phyloP scores from a whole-genome alignment of 2,797 vertebrate species.

The Anas bahamensis region DNA sequence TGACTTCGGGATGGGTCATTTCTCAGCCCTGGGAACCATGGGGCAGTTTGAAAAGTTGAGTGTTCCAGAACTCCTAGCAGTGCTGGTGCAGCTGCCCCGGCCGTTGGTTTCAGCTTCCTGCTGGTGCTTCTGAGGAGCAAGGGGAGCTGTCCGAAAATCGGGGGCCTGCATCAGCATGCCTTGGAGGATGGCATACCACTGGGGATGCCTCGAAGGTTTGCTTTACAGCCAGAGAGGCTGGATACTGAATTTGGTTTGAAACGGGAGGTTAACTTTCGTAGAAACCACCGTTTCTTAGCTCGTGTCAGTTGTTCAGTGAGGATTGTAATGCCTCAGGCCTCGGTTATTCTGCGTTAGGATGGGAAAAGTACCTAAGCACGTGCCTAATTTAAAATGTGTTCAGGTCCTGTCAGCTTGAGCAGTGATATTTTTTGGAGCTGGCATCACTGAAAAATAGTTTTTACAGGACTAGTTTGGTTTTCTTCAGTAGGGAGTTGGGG shows the following conservation, averaged over 20 bases:
- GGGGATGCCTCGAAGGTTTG: not conserved
- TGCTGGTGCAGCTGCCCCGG: not conserved
- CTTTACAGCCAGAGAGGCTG: not conserved
- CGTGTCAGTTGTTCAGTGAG: not conserved
- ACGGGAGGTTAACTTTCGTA: not conserved
- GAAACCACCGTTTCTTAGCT: not conserved
- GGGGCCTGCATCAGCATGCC: not conserved
- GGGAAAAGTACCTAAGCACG: not conserved
- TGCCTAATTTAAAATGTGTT: not conserved
- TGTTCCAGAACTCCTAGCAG: not conserved
- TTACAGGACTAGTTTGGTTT: fast-evolving
- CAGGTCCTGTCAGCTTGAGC: not conserved
- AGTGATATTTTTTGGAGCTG: not conserved
- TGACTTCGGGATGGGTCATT: not conserved
- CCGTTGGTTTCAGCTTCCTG: not conserved
- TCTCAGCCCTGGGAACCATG: not conserved
- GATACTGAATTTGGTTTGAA: not conserved
- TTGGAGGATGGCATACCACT: not conserved
- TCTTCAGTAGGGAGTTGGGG: not conserved
- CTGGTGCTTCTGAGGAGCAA: not conserved
- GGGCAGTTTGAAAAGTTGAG: not conserved
- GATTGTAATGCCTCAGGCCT: not conserved
- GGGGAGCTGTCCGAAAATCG: not conserved
- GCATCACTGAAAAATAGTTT: not conserved
- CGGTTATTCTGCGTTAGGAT: not conserved